Base-by-base conservation (phyloP, 2,797 vertebrate genomes). In the Bufotes viridis region DNA sequence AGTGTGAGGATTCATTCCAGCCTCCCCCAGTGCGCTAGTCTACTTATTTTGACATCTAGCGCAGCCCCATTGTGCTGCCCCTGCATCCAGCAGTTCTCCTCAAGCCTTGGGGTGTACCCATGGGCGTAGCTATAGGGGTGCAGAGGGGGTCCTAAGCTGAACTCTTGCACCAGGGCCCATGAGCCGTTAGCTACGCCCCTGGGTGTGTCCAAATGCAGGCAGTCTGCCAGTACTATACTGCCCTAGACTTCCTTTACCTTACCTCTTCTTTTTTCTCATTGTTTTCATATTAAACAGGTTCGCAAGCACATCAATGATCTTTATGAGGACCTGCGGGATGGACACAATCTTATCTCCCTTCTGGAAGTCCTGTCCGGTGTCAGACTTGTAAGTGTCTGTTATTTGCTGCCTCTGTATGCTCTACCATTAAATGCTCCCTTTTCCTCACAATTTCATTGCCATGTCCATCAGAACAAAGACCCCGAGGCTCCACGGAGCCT, bases 271-370 rank as follows among this genome's bases (percentile, higher is more conserved):
- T 7, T 70, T 15, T 70, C 29, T n/a, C n/a, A 24, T 67, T 15
- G 2, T 29, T 26, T 70, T 10, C 26, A 2, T 63, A 5, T n/a
- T 22, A 57, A 18, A 2, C 92, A 99, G 98, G 97, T 99, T 94
- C 97, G 98, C 88, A 99, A 99, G 91, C 96, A 97, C 93, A 96
- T 97, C 93, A 96, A 95, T 42, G 97, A 97, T 93, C 95, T 97
- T 83, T 97, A 97, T 22, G 97, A 97, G 91, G 97, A 97, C 88
- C 91, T 97, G 60, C 93, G 96, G 14, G 97, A 97, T 90, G 97
- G 96, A 42, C 97, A 97, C 92, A 97, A 97, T 93, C 94, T 97
- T 90, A 96, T 97, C 90, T 97, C 97, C 67, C 94, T 97, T 63
- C 93, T 97, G 92, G 97, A 97, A 90, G 97, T 97, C 90, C 95